A percentile compares a stretch with the other conserved stretches of the same genome.
Evolutionary conservation across 2,888 invertebrate genomes (phyloP).

Genomic region (Plutella xylostella): DNA sequence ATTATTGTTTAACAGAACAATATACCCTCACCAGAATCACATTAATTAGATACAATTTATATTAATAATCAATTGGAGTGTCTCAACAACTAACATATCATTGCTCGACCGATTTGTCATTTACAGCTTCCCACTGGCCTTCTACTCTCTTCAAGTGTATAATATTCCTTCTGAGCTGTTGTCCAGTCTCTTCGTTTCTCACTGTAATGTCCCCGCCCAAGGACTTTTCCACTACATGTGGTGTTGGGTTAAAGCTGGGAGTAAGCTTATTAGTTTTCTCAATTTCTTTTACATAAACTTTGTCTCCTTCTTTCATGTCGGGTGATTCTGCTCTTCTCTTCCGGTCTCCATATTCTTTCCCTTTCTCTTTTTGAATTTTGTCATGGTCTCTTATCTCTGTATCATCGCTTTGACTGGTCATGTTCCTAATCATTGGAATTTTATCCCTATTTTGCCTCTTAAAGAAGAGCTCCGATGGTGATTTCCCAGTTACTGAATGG

Average conservation of each 20-base stretch:
- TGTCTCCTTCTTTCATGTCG: constrained; percentile 10
- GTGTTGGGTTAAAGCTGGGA: constrained; percentile 10
- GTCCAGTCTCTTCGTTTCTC: constrained; percentile 14
- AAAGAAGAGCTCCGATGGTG: constrained; percentile 17
- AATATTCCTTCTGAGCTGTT: constrained; percentile 13
- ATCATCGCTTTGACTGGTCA: constrained; percentile 6
- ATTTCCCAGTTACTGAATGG: no score
- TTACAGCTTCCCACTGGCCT: constrained; percentile 12
- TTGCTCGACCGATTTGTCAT: background rate
- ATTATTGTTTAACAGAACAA: no score
- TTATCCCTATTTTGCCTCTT: constrained; percentile 23
- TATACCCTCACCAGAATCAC: no score
- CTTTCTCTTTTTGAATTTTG: constrained; percentile 14
- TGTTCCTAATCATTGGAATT: constrained; percentile 14
- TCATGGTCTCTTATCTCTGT: constrained; percentile 16
- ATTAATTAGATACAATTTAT: background rate
- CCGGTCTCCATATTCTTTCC: constrained; percentile 16
- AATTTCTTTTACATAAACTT: constrained; percentile 13
- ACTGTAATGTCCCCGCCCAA: constrained; percentile 10
- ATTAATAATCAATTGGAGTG: background rate
- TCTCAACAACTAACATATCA: no score
- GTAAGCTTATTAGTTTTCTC: constrained; percentile 11
- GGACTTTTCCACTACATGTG: constrained; percentile 9
- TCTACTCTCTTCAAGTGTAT: constrained; percentile 15
- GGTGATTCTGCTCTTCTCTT: constrained; percentile 12